phyloP scores from a whole-genome alignment of 2,888 invertebrate species.

The Coremacera marginata region DNA sequence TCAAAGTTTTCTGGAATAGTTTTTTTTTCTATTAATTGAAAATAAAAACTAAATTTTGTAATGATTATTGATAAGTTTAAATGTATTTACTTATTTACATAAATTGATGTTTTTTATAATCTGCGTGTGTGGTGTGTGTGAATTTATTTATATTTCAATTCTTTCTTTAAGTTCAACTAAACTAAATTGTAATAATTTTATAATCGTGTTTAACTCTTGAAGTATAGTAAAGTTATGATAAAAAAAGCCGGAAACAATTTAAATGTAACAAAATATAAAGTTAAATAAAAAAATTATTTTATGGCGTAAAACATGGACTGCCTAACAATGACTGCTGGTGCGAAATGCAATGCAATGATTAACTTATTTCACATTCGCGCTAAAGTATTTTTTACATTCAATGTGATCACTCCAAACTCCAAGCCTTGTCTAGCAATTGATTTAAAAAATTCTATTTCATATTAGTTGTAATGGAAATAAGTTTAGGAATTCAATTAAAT shows the following conservation, averaged over 20 bases:
- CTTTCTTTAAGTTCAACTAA: slow-evolving; percentile 44
- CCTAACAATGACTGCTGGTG: slow-evolving; percentile 24
- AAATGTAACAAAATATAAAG: slow-evolving; percentile 47
- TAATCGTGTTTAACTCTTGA: slow-evolving; percentile 36
- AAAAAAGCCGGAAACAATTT: slow-evolving; percentile 35
- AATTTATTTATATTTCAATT: slow-evolving; percentile 37
- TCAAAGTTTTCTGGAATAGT: not conserved
- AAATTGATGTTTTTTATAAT: slow-evolving; percentile 43
- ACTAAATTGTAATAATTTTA: slow-evolving; percentile 36
- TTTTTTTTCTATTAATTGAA: slow-evolving; percentile 5
- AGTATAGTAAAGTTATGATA: slow-evolving; percentile 1
- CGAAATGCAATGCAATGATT: slow-evolving; percentile 21
- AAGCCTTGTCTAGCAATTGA: not conserved
- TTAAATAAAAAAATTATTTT: slow-evolving; percentile 34
- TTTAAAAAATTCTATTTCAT: not conserved
- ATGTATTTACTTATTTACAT: slow-evolving; percentile 65
- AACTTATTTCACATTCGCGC: too few relatives aligned
- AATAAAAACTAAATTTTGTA: slow-evolving; percentile 39
- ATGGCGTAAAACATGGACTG: slow-evolving; percentile 19
- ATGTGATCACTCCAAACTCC: too few relatives aligned
- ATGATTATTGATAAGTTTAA: slow-evolving; percentile 57
- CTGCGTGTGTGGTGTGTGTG: slow-evolving; percentile 27
- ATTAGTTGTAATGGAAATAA: not conserved
- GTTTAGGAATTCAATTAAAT: too few relatives aligned
- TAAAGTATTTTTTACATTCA: too few relatives aligned